Conservation (phyloP, 1,140 invertebrate species). For the Spodoptera frugiperda region DNA sequence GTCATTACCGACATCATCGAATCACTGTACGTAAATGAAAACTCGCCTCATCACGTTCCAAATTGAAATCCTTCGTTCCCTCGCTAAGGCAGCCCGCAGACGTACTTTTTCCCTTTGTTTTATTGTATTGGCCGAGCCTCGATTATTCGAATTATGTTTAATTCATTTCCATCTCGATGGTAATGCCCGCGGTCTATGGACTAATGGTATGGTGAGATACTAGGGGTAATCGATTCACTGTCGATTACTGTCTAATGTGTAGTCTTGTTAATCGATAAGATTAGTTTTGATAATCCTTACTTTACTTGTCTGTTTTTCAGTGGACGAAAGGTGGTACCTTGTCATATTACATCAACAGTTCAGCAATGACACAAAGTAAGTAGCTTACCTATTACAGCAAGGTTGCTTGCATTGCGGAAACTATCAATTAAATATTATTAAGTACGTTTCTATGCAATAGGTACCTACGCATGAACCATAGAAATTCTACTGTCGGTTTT, state of each 20-base stretch:
- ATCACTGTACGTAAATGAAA: slow-evolving; percentile 71
- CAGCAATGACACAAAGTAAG: background rate
- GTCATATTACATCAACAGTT: too few relatives aligned
- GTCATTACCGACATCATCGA: slow-evolving; percentile 58
- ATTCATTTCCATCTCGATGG: slow-evolving; percentile 81
- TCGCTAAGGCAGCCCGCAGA: slow-evolving; percentile 68
- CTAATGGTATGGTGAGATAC: slow-evolving; percentile 52
- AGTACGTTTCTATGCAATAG: background rate
- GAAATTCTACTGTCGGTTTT: background rate
- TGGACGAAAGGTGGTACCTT: too few relatives aligned
- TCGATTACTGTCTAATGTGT: slow-evolving; percentile 33
- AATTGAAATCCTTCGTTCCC: slow-evolving; percentile 82
- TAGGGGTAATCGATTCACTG: slow-evolving; percentile 52
- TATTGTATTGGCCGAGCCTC: slow-evolving; percentile 76
- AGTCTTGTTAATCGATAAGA: slow-evolving; percentile 1
- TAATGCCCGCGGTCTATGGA: slow-evolving; percentile 61
- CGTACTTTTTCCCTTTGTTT: slow-evolving; percentile 79
- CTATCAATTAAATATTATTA: background rate
- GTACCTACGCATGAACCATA: background rate
- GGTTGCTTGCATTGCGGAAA: background rate
- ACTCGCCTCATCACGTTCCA: slow-evolving; percentile 83
- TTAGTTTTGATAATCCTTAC: background rate
- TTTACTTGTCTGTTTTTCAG: too few relatives aligned
- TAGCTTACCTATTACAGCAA: too few relatives aligned
- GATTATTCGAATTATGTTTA: slow-evolving; percentile 85